Evolutionary conservation across 2,888 invertebrate genomes (phyloP).

Genomic region (Drosophila birchii): DNA sequence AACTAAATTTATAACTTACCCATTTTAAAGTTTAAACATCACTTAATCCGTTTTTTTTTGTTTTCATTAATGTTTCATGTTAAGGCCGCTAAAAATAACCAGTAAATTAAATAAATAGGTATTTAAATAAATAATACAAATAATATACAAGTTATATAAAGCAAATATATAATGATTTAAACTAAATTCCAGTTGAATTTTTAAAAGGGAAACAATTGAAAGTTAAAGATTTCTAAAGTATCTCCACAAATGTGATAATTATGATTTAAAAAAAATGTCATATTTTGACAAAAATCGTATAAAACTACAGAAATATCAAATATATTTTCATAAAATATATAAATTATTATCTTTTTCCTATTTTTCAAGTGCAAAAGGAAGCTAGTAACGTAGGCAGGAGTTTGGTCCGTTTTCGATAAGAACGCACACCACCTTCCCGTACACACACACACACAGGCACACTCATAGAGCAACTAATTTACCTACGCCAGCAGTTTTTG

Average conservation of each 20-base stretch:
- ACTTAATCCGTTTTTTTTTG: too few species aligned
- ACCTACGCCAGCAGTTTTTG: conserved; percentile 76
- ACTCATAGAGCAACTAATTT: conserved; percentile 66
- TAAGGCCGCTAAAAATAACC: too few species aligned
- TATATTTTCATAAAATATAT: not conserved
- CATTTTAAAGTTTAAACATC: too few species aligned
- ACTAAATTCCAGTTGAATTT: not conserved
- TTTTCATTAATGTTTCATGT: too few species aligned
- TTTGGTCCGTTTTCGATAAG: conserved; percentile 27
- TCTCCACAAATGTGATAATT: too few species aligned
- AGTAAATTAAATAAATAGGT: not conserved
- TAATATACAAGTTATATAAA: not conserved
- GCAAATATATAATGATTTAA: not conserved
- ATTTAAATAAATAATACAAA: not conserved
- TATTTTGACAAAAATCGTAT: not conserved
- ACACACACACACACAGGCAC: conserved; percentile 31
- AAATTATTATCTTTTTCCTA: not conserved
- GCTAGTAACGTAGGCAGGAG: not conserved
- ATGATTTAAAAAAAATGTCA: not conserved
- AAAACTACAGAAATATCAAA: not conserved
- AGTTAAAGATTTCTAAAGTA: too few species aligned
- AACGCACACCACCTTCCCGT: conserved; percentile 60
- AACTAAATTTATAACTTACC: too few species aligned
- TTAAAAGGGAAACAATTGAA: not conserved
- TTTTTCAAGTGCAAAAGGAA: conserved; percentile 11